These are phyloP conservation scores for Acanthosepion pharaonis DNA, from an alignment of 2,888 invertebrate genomes.

Conservation along the genomic window DNA sequence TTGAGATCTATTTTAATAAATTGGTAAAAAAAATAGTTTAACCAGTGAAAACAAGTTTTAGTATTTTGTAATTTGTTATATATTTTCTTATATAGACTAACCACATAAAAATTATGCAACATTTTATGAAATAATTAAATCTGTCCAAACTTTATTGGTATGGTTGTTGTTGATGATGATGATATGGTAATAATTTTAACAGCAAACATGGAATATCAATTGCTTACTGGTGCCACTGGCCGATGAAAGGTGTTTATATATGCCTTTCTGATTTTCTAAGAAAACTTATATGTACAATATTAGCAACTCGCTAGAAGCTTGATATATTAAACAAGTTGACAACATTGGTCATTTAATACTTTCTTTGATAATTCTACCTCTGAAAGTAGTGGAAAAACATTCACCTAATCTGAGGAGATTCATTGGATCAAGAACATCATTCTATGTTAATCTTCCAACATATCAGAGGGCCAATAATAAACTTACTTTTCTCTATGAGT, in stretches of 20 bases:
- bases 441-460: not conserved
- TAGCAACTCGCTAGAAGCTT: too few relatives aligned
- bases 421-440: not conserved
- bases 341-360: too few relatives aligned
- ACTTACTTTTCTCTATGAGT: not conserved
- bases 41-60: too few relatives aligned
- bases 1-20: too few relatives aligned
- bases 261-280: not conserved
- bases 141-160: not conserved
- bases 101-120: too few relatives aligned
- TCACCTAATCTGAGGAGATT: not conserved
- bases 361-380: not conserved
- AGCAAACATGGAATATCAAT: not conserved
- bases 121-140: too few relatives aligned
- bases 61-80: too few relatives aligned
- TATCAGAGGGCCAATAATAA: not conserved
- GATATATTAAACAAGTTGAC: too few relatives aligned
- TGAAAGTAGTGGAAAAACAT: constrained; percentile 6
- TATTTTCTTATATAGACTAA: too few relatives aligned
- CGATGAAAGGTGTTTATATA: not conserved
- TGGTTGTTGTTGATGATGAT: not conserved
- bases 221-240: not conserved
- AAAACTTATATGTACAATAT: not conserved
- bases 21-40: too few relatives aligned
- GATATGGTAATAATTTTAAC: not conserved